phyloP scores from a whole-genome alignment of 2,797 vertebrate species.

The Merluccius polli region DNA sequence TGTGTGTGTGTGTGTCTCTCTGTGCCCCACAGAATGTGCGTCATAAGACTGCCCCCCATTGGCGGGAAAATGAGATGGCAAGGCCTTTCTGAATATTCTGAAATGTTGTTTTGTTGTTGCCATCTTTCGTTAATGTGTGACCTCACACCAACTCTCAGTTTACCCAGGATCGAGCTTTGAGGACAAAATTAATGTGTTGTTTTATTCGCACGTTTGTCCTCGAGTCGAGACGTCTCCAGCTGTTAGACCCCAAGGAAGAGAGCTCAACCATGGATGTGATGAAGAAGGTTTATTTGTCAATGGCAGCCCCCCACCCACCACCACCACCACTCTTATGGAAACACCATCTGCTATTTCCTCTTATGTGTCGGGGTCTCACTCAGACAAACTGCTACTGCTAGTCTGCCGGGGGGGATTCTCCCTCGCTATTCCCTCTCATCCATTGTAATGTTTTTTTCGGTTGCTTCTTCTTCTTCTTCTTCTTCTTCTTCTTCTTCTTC shows the following conservation, averaged over 20 bases:
- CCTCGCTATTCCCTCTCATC: too few relatives aligned
- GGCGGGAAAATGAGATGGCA: background rate
- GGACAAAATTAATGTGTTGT: too few relatives aligned
- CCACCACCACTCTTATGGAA: background rate
- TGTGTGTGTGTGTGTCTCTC: background rate
- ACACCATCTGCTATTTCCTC: too few relatives aligned
- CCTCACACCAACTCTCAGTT: background rate
- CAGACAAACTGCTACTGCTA: too few relatives aligned
- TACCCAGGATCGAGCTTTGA: too few relatives aligned
- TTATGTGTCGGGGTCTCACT: too few relatives aligned
- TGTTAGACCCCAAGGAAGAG: background rate
- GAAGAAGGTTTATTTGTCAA: background rate
- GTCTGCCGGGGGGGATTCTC: too few relatives aligned
- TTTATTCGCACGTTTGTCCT: too few relatives aligned
- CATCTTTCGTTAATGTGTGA: background rate
- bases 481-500: too few relatives aligned
- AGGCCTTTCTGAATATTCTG: background rate
- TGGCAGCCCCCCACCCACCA: background rate
- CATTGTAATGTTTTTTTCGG: background rate
- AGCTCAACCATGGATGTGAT: background rate
- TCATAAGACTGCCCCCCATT: background rate
- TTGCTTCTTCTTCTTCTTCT: too few relatives aligned
- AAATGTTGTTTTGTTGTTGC: background rate
- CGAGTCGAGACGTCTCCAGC: background rate
- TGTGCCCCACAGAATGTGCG: background rate